Evolutionary conservation across 1,140 invertebrate species (phyloP).

Genomic region (Drosophila lini): DNA sequence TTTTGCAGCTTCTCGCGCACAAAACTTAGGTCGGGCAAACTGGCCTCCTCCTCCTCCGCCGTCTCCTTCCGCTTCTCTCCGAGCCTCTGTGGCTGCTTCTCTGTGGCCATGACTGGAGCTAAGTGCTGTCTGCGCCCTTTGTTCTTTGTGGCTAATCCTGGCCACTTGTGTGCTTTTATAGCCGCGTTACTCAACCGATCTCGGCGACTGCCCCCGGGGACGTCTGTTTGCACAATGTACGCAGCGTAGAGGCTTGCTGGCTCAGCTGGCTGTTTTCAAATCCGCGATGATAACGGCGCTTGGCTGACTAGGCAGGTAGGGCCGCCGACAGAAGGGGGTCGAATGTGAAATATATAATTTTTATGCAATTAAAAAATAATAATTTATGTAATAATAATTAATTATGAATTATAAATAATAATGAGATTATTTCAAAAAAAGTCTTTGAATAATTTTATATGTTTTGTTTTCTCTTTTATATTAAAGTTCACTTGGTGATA

Average conservation of each 20-base stretch:
- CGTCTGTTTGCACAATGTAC: constrained; percentile 49
- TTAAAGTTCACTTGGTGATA: not conserved
- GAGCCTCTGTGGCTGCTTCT: constrained; percentile 2
- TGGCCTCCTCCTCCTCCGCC: not conserved
- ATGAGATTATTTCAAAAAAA: no score
- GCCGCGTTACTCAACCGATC: constrained; percentile 23
- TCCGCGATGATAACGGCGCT: constrained; percentile 42
- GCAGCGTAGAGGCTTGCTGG: not conserved
- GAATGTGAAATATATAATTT: not conserved
- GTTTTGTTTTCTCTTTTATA: not conserved
- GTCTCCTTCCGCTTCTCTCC: not conserved
- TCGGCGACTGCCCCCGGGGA: constrained; percentile 42
- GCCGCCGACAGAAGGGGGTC: not conserved
- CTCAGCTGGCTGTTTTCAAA: constrained; percentile 38
- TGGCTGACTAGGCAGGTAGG: constrained; percentile 1
- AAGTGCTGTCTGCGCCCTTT: not conserved
- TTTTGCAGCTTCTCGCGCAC: constrained; percentile 67
- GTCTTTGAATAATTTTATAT: no score
- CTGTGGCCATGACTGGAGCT: constrained; percentile 34
- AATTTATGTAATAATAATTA: no score
- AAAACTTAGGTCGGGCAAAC: constrained; percentile 48
- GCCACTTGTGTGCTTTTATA: constrained; percentile 20
- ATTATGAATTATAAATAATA: no score
- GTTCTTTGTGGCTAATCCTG: constrained; percentile 22
- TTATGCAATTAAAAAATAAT: not conserved